phyloP scores from a whole-genome alignment of 2,888 invertebrate genomes.

The Meliscaeva auricollis region DNA sequence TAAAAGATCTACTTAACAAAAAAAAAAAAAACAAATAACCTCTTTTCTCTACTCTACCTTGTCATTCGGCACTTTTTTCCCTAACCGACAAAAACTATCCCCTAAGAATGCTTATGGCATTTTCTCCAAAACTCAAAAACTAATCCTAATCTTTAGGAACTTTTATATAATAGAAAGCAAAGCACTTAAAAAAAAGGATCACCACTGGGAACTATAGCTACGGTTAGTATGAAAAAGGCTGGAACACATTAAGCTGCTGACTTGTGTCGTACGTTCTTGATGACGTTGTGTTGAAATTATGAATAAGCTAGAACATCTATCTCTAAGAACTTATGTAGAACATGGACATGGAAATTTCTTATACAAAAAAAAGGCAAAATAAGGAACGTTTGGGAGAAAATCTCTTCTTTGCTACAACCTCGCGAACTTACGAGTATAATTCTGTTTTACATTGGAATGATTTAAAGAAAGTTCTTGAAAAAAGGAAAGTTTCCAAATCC shows the following conservation, averaged over 20 bases:
- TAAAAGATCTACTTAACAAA: constrained; percentile 41
- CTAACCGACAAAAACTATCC: constrained; percentile 52
- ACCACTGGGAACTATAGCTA: background rate
- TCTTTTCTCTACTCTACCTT: background rate
- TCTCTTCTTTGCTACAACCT: no score
- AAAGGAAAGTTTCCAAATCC: no score
- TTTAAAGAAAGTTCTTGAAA: no score
- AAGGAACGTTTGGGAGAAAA: no score
- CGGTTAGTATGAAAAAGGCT: background rate
- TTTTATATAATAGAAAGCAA: constrained; percentile 16
- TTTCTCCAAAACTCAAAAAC: constrained; percentile 58
- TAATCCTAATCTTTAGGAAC: constrained; percentile 67
- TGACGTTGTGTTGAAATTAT: no score
- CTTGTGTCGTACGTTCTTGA: background rate
- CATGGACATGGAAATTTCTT: no score
- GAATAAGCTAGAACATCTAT: no score
- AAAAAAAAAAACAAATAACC: background rate
- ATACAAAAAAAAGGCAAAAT: no score
- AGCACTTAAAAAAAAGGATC: constrained; percentile 21
- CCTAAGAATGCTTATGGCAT: constrained; percentile 67
- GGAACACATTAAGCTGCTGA: background rate
- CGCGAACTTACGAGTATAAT: no score
- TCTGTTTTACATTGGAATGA: no score
- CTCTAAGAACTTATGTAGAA: no score
- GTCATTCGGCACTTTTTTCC: background rate